Evolutionary conservation across 2,113 vertebrate species (phyloP), one percentile per base, ranked within the genome.

Genomic region (Capra hircus): DNA sequence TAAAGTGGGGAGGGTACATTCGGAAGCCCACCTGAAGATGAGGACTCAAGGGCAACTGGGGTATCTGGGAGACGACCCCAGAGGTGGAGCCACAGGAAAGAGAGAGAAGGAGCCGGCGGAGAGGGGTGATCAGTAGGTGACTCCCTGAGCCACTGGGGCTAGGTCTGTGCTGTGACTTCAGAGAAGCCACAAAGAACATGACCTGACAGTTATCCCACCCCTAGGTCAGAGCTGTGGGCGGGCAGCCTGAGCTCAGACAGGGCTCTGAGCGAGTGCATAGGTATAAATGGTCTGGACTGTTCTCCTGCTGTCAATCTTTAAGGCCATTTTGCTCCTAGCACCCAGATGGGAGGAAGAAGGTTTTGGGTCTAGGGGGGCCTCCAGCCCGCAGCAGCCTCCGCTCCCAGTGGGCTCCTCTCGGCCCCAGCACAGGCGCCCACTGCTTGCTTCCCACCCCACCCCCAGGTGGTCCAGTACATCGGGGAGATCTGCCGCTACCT

Each of bases 401-500:
- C 89, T 40, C 11, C 7, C 11, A 9, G n/a, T n/a, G 5, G 40
- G 45, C 7, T 53, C 28, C 48, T 57, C 50, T 45, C 45, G 13
- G 9, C 27, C 45, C n/a, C 52, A 1, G 5, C 7, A 3, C 5
- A 25, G 23, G 43, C 2, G 0, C 45, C 67, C 91, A 45, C 4
- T 33, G 19, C 27, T 2, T 3, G 0, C 19, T 3, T 12, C 67
- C 83, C n/a, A 27, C n/a, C 21, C 36, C 10, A 33, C n/a, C 84
- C 74, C 2, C 90, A 99, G 99, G 99, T 99, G 59, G 99, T 99
- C 53, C 99, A 99, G 97, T 99, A 99, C 91, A 99, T 99, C 2
- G 99, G 36, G 2, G 99, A 99, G 98, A 99, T 99, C 97, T 99
- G 99, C 84, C 99, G 99, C 48, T 99, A 99, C 59, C 98, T 99